Percentiles rank a stretch among this genome's conserved stretches.
phyloP scores from a whole-genome alignment of 2,113 vertebrate genomes.

The Choloepus hoffmanni region DNA sequence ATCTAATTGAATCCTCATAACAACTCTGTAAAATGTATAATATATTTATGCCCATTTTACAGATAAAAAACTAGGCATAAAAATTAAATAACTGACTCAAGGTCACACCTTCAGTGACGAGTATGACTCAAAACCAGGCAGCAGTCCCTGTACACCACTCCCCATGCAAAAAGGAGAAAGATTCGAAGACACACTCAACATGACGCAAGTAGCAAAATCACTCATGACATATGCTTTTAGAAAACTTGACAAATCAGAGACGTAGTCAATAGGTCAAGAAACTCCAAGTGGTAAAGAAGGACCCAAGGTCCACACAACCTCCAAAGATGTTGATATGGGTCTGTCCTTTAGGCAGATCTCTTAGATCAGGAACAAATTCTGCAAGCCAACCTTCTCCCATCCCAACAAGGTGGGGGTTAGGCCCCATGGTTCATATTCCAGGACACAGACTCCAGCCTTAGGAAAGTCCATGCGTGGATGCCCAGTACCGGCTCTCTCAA shows the following conservation, averaged over 20 bases:
- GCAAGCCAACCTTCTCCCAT: neutral
- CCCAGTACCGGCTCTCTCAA: neutral
- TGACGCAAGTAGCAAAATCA: neutral
- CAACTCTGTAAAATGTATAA: too few relatives aligned
- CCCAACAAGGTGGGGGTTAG: neutral
- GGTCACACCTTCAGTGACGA: neutral
- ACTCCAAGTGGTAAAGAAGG: neutral
- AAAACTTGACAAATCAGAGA: neutral
- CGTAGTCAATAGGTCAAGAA: neutral
- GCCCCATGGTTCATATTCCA: fast-evolving
- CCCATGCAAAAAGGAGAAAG: neutral
- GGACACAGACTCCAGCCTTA: too few relatives aligned
- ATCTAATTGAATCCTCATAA: neutral
- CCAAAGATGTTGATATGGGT: fast-evolving
- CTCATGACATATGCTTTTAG: fast-evolving
- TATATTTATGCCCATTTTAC: neutral
- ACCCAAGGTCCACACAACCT: too few relatives aligned
- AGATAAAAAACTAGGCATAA: neutral
- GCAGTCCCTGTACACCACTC: too few relatives aligned
- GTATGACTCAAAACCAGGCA: neutral
- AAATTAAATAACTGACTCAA: neutral
- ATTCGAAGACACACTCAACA: neutral
- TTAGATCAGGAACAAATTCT: neutral
- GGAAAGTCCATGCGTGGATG: neutral
- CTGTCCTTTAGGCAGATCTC: neutral